Percentiles rank a stretch among this genome's conserved stretches.
These are phyloP conservation scores for Gnatocerus cornutus DNA, from an alignment of 2,888 invertebrate genomes.

Conservation along the genomic window DNA sequence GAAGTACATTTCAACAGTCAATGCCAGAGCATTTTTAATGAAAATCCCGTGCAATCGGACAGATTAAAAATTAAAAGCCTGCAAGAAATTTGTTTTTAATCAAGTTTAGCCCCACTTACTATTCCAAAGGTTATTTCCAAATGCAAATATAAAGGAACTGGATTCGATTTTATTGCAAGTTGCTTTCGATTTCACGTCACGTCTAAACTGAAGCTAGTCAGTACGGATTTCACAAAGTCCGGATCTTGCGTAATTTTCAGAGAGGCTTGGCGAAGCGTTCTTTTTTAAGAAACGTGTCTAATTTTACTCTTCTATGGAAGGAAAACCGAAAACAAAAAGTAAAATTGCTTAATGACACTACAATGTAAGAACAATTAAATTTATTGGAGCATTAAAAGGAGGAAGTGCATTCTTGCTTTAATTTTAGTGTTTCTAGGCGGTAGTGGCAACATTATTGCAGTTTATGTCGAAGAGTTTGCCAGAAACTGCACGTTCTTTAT, in stretches of 20 bases:
- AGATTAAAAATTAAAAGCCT: neutral
- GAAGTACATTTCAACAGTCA: too few relatives aligned
- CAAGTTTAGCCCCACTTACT: conserved; percentile 23
- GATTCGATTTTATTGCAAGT: conserved; percentile 49
- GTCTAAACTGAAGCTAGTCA: conserved; percentile 36
- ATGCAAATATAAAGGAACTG: conserved; percentile 40
- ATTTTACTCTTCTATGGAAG: conserved; percentile 19
- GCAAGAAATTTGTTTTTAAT: conserved; percentile 30
- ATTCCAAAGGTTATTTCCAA: conserved; percentile 27
- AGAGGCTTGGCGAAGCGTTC: conserved; percentile 38
- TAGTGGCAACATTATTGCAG: conserved; percentile 12
- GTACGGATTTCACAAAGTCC: conserved; percentile 48
- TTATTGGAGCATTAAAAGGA: conserved; percentile 35
- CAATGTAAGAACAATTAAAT: conserved; percentile 38
- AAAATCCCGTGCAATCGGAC: too few relatives aligned
- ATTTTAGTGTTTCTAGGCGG: conserved; percentile 16
- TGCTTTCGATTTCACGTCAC: conserved; percentile 50
- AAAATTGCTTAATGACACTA: conserved; percentile 22
- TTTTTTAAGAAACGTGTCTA: conserved; percentile 40
- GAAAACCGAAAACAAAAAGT: neutral
- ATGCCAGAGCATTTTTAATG: too few relatives aligned
- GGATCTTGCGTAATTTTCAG: conserved; percentile 48
- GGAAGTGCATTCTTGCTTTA: conserved; percentile 35
- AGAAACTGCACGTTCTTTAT: conserved; percentile 3
- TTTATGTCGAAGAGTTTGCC: conserved; percentile 12